phyloP scores from a whole-genome alignment of 1,140 invertebrate species.

The Heliconius melpomene region DNA sequence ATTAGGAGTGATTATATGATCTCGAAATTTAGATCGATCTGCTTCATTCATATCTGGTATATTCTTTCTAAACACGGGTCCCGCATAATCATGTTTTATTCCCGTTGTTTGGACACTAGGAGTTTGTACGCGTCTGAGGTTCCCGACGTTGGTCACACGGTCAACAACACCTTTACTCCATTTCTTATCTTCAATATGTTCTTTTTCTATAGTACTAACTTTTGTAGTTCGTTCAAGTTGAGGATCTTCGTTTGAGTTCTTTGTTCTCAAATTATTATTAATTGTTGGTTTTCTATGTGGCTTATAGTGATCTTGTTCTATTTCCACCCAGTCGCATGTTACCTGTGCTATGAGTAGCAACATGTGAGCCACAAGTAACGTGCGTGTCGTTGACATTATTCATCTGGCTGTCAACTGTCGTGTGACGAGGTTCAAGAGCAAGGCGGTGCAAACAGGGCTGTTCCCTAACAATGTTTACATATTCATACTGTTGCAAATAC shows the following conservation, averaged over 20 bases:
- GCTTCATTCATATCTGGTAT: background rate
- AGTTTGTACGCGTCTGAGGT: conserved; percentile 47
- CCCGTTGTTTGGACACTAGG: conserved; percentile 45
- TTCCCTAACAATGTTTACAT: no score
- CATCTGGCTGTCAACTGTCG: conserved; percentile 11
- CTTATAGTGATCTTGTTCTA: conserved; percentile 61
- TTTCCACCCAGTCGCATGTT: conserved; percentile 66
- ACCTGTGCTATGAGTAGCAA: conserved; percentile 45
- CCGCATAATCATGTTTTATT: conserved; percentile 4
- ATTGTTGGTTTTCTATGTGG: background rate
- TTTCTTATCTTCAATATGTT: conserved; percentile 31
- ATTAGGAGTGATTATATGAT: background rate
- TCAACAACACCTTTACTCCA: conserved; percentile 49
- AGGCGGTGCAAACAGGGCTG: conserved; percentile 18
- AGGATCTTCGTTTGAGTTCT: background rate
- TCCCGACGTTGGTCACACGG: conserved; percentile 50
- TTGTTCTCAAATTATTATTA: background rate
- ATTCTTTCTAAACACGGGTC: background rate
- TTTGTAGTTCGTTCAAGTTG: background rate
- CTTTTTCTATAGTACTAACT: conserved; percentile 15
- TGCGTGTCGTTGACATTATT: background rate
- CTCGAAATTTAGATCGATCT: background rate
- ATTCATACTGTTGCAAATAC: no score
- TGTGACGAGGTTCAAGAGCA: conserved; percentile 26
- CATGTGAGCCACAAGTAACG: conserved; percentile 40